A percentile compares a stretch with the other conserved stretches of the same genome.
Evolutionary conservation across 2,888 invertebrate genomes (phyloP).

Genomic region (Polyploca ridens): DNA sequence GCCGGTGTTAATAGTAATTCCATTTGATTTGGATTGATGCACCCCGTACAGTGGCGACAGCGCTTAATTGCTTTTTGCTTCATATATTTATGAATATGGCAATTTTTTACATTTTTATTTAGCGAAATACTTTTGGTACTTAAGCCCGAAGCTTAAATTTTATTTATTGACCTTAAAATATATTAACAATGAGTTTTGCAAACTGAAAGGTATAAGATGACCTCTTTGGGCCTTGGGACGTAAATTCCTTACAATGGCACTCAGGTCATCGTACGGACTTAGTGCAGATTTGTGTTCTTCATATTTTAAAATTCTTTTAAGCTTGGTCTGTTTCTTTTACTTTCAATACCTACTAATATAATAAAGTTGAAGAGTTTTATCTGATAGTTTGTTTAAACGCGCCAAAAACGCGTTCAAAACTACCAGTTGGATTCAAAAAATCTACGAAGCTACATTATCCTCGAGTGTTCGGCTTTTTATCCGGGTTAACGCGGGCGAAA

Average conservation of each 20-base stretch:
- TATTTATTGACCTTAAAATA: conserved; percentile 2
- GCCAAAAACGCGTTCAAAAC: too few relatives aligned
- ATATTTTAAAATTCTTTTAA: too few relatives aligned
- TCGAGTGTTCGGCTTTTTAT: too few relatives aligned
- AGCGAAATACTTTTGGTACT: neutral
- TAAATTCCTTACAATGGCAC: neutral
- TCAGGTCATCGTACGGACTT: neutral
- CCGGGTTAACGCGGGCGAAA: too few relatives aligned
- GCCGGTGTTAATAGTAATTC: conserved; percentile 53
- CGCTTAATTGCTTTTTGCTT: conserved; percentile 63
- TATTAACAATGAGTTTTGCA: neutral
- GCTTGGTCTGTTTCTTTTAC: too few relatives aligned
- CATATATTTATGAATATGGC: conserved; percentile 44
- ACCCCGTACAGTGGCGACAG: conserved; percentile 50
- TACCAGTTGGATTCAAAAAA: too few relatives aligned
- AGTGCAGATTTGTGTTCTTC: neutral
- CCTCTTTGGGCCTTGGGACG: neutral
- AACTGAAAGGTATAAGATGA: neutral
- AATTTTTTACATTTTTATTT: conserved; percentile 31
- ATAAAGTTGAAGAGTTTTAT: too few relatives aligned
- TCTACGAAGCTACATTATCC: too few relatives aligned
- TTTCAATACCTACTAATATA: too few relatives aligned
- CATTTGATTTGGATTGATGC: conserved; percentile 63
- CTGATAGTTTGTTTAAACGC: too few relatives aligned
- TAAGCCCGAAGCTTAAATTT: conserved; percentile 4